These are phyloP conservation scores for Alcedo atthis DNA, from an alignment of 2,797 vertebrate species.

Conservation along the genomic window DNA sequence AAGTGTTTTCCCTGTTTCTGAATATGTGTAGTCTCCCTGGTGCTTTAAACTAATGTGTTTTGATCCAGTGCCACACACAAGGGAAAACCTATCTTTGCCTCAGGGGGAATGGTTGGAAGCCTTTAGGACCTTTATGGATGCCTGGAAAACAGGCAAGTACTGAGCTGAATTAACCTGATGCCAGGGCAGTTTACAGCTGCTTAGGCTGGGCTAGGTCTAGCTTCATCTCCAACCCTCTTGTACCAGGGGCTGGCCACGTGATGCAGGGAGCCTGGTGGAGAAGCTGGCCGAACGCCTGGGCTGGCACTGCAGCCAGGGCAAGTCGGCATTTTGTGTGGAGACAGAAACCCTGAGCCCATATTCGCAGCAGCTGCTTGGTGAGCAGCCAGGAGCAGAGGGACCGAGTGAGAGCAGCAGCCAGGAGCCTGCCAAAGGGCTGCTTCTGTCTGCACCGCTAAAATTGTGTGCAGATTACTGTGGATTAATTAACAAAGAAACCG, in stretches of 20 bases:
- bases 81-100: background rate
- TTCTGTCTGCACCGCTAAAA: background rate
- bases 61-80: background rate
- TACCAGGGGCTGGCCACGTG: background rate
- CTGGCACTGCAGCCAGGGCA: background rate
- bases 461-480: background rate
- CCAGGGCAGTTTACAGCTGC: background rate
- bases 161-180: background rate
- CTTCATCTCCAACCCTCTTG: background rate
- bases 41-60: background rate
- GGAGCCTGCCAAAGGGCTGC: background rate
- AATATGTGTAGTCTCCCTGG: too few species aligned
- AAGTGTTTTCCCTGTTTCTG: background rate
- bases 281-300: background rate
- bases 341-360: background rate
- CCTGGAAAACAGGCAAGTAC: background rate
- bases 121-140: background rate
- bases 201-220: background rate
- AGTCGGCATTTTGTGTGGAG: background rate
- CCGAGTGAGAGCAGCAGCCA: background rate
- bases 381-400: background rate
- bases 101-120: background rate
- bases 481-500: background rate
- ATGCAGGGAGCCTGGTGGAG: background rate
- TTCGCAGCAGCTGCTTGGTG: constrained; percentile 3